phyloP scores from a whole-genome alignment of 2,888 invertebrate species.

The Adela reaumurella region DNA sequence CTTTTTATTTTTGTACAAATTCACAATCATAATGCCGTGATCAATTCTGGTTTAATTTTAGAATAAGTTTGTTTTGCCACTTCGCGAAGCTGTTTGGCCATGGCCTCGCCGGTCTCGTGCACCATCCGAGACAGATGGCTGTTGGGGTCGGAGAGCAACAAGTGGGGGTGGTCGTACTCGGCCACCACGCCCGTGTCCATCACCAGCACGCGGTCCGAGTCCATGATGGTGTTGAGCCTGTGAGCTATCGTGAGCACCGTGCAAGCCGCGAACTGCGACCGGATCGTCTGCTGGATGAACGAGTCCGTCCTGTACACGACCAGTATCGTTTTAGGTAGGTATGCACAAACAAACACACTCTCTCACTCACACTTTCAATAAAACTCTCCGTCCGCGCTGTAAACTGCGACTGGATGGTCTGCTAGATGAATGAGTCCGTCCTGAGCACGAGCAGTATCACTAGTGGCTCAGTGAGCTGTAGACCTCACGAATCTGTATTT shows the following conservation, averaged over 20 bases:
- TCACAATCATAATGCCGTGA: too few relatives aligned
- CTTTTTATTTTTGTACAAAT: too few relatives aligned
- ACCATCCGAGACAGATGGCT: slow-evolving; percentile 66
- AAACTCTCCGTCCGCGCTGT: too few relatives aligned
- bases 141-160: slow-evolving; percentile 54
- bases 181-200: slow-evolving; percentile 74
- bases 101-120: slow-evolving; percentile 58
- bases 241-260: slow-evolving; percentile 90
- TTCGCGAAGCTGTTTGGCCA: slow-evolving; percentile 27
- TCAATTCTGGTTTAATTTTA: not conserved
- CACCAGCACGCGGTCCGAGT: slow-evolving; percentile 82
- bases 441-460: too few relatives aligned
- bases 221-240: slow-evolving; percentile 87
- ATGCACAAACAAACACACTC: too few relatives aligned
- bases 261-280: slow-evolving; percentile 70
- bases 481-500: too few relatives aligned
- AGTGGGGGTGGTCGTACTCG: slow-evolving; percentile 67
- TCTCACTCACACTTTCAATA: too few relatives aligned
- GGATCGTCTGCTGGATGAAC: slow-evolving; percentile 78
- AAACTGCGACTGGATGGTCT: too few relatives aligned
- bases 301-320: slow-evolving; percentile 61
- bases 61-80: slow-evolving; percentile 23
- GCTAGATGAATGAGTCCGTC: too few relatives aligned
- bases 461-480: too few relatives aligned
- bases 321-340: too few relatives aligned